phyloP scores from a whole-genome alignment of 2,113 vertebrate species.

The Motacilla tschutschensis region DNA sequence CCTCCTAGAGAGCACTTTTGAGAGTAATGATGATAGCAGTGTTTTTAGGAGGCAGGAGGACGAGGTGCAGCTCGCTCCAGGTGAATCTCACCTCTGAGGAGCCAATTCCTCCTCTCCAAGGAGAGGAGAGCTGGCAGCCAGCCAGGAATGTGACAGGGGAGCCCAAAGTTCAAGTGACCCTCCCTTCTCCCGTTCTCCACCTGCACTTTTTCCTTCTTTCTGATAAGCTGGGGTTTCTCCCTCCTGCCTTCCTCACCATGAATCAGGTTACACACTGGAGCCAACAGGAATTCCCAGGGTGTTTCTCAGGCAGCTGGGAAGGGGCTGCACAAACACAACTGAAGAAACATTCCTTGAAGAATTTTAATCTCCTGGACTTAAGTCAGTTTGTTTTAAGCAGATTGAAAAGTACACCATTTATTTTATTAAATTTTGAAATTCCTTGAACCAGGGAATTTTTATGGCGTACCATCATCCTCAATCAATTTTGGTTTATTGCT shows the following conservation, averaged over 20 bases:
- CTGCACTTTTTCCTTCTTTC: not conserved
- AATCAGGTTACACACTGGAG: not conserved
- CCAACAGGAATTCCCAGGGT: not conserved
- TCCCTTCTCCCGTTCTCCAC: fast-evolving
- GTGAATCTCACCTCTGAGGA: not conserved
- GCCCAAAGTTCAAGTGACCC: not conserved
- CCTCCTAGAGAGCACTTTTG: slow-evolving; percentile 19
- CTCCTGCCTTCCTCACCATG: not conserved
- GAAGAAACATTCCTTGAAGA: not conserved
- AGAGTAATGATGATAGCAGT: not conserved
- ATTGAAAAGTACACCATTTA: not conserved
- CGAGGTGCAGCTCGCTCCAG: not conserved
- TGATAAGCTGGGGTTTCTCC: not conserved
- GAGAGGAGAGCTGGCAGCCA: not conserved
- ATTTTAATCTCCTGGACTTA: not conserved
- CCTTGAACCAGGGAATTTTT: not conserved
- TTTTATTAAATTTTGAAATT: not conserved
- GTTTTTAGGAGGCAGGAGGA: not conserved
- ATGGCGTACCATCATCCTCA: not conserved
- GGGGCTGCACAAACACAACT: not conserved
- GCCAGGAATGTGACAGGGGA: not conserved
- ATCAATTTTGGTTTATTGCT: not conserved
- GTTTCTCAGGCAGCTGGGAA: not conserved
- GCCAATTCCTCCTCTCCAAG: not conserved
- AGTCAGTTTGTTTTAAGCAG: not conserved